Conservation (phyloP, 2,888 invertebrate genomes). For the Leuctra nigra region DNA sequence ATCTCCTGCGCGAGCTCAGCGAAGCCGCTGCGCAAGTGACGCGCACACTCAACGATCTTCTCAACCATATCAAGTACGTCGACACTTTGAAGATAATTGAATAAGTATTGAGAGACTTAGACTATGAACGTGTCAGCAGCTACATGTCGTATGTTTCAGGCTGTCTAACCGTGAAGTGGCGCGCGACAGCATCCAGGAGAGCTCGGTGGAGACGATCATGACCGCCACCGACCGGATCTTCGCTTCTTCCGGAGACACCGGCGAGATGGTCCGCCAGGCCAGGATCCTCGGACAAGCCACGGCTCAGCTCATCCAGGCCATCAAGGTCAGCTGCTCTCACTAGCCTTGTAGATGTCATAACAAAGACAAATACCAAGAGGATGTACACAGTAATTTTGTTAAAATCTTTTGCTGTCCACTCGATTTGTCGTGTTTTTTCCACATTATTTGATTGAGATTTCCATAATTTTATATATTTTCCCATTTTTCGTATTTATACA, state of each 20-base stretch:
- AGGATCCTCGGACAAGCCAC: slow-evolving; percentile 89
- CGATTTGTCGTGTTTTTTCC: too few relatives aligned
- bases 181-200: slow-evolving; percentile 64
- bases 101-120: background rate
- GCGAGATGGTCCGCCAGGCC: slow-evolving; percentile 93
- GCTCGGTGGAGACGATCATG: slow-evolving; percentile 83
- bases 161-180: slow-evolving; percentile 45
- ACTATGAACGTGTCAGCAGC: too few relatives aligned
- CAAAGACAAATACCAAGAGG: too few relatives aligned
- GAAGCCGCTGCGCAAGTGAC: slow-evolving; percentile 84
- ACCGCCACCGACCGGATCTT: slow-evolving; percentile 83
- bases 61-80: slow-evolving; percentile 76
- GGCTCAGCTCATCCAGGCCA: slow-evolving; percentile 86
- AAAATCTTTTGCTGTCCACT: too few relatives aligned
- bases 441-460: too few relatives aligned
- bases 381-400: too few relatives aligned
- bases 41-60: slow-evolving; percentile 77
- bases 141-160: slow-evolving; percentile 20
- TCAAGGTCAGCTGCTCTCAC: slow-evolving; percentile 62
- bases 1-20: slow-evolving; percentile 65
- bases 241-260: slow-evolving; percentile 76
- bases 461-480: too few relatives aligned
- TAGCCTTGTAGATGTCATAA: too few relatives aligned
- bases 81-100: slow-evolving; percentile 17
- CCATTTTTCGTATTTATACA: too few relatives aligned